Percentiles rank a stretch among this genome's conserved stretches.
Evolutionary conservation across 2,113 vertebrate species (phyloP).

Genomic region (Perca schrenkii): DNA sequence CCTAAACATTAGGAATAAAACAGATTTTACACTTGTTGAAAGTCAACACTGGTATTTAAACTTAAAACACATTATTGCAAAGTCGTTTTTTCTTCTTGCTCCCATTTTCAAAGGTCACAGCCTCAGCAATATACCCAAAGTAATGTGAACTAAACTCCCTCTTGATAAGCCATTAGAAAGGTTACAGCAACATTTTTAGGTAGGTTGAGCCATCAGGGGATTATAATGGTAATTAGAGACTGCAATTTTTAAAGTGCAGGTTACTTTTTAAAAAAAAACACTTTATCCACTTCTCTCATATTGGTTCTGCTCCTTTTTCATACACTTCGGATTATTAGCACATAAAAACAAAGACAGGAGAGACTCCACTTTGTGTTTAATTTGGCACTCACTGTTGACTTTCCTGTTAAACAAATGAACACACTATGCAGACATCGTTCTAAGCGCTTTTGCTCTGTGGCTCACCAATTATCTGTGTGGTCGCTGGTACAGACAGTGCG

Average conservation of each 20-base stretch:
- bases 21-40: slow-evolving; percentile 15
- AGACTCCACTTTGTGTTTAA: slow-evolving; percentile 32
- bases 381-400: slow-evolving; percentile 8
- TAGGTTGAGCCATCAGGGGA: neutral
- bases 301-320: neutral
- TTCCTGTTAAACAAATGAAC: slow-evolving; percentile 46
- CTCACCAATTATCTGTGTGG: slow-evolving; percentile 40
- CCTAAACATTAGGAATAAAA: neutral
- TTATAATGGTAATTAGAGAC: slow-evolving; percentile 3
- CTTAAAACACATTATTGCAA: neutral
- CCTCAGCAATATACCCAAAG: neutral
- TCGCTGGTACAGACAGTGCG: slow-evolving; percentile 7
- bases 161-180: slow-evolving; percentile 51
- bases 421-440: slow-evolving; percentile 31
- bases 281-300: neutral
- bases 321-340: neutral
- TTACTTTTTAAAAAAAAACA: slow-evolving; percentile 2
- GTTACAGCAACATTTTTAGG: slow-evolving; percentile 17
- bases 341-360: neutral
- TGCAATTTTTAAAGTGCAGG: slow-evolving; percentile 20
- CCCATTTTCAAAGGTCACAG: slow-evolving; percentile 46
- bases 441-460: slow-evolving; percentile 13
- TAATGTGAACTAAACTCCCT: slow-evolving; percentile 33
- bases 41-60: slow-evolving; percentile 37
- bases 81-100: slow-evolving; percentile 11